A percentile compares a stretch with the other conserved stretches of the same genome.
These are phyloP conservation scores for Campoletis raptor DNA, from an alignment of 2,888 invertebrate genomes.

Conservation along the genomic window DNA sequence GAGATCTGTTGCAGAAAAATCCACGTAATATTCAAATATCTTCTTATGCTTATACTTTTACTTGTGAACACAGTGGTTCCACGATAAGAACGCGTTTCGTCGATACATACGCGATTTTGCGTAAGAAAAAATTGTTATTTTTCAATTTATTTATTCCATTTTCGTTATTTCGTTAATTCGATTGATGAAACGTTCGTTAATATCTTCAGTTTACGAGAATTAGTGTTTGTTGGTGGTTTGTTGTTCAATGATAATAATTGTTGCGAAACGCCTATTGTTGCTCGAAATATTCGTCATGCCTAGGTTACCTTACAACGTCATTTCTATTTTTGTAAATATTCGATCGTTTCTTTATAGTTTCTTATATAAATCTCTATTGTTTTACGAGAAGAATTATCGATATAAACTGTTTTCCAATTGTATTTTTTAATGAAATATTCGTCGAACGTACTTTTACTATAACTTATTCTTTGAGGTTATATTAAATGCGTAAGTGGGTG, in stretches of 20 bases:
- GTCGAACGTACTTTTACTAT: constrained; percentile 1
- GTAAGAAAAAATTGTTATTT: not conserved
- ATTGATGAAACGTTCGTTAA: not conserved
- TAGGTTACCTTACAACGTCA: not conserved
- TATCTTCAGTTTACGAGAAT: not conserved
- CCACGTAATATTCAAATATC: not conserved
- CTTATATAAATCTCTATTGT: not conserved
- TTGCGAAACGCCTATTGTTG: not conserved
- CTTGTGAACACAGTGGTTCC: not conserved
- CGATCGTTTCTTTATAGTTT: not conserved
- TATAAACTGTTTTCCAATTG: not conserved
- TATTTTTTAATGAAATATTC: not conserved
- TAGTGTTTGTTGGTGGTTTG: not conserved
- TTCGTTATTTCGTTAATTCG: not conserved
- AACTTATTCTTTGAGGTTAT: constrained; percentile 24
- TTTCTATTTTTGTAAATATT: not conserved
- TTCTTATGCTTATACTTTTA: not conserved
- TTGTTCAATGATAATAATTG: not conserved
- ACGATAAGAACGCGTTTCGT: not conserved
- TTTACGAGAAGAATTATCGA: not conserved
- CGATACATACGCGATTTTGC: not conserved
- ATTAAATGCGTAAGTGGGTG: not conserved
- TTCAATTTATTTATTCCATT: not conserved
- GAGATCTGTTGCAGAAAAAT: not conserved
- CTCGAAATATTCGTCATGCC: not conserved